phyloP scores from a whole-genome alignment of 2,113 vertebrate species.

The Pica pica region DNA sequence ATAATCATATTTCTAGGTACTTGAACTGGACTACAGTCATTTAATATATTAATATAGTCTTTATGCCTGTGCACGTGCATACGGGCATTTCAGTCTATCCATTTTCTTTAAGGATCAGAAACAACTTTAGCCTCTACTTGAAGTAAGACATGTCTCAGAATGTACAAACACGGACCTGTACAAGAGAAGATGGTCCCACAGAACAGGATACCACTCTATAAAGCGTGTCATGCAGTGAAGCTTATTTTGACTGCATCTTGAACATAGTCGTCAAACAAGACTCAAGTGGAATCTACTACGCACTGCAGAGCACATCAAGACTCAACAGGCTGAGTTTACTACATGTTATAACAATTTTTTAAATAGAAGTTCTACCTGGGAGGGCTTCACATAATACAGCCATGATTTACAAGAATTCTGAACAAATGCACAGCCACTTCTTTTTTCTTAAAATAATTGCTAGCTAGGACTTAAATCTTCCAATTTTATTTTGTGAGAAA shows the following conservation, averaged over 20 bases:
- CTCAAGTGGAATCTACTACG: slow-evolving; percentile 36
- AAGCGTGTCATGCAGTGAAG: background rate
- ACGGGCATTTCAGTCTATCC: background rate
- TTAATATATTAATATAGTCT: background rate
- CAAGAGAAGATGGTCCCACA: background rate
- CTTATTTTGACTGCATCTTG: slow-evolving; percentile 26
- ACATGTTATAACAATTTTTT: background rate
- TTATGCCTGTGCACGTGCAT: background rate
- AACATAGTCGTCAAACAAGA: slow-evolving; percentile 6
- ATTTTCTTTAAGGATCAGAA: slow-evolving; percentile 12
- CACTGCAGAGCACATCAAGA: slow-evolving; percentile 29
- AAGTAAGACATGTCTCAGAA: slow-evolving; percentile 17
- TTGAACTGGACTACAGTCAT: background rate
- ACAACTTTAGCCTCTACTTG: slow-evolving; percentile 30
- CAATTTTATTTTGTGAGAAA: background rate
- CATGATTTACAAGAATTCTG: background rate
- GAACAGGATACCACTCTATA: slow-evolving; percentile 10
- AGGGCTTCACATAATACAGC: background rate
- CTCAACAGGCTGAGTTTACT: slow-evolving; percentile 45
- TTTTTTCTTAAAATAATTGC: background rate
- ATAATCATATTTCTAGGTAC: background rate
- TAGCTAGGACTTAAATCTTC: background rate
- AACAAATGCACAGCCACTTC: background rate
- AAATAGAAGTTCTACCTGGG: background rate
- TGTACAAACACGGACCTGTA: background rate